Conservation (phyloP, 2,113 vertebrate genomes). For the Cephalophus harveyi region DNA sequence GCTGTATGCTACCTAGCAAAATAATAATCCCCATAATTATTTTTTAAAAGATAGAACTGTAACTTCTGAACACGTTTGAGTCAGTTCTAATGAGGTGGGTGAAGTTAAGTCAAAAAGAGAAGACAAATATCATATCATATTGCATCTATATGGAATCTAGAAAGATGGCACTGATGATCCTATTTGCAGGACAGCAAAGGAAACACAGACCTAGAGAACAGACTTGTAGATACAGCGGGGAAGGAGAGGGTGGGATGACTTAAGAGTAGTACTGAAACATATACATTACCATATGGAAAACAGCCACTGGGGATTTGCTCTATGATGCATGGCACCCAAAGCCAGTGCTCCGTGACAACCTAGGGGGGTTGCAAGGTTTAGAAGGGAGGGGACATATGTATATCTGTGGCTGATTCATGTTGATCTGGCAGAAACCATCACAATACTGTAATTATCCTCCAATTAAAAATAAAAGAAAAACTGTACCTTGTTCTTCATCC, state of each 20-base stretch:
- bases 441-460: neutral
- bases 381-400: neutral
- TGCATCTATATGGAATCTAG: neutral
- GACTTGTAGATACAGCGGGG: neutral
- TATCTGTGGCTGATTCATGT: neutral
- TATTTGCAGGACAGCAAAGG: neutral
- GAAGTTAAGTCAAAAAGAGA: neutral
- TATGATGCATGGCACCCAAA: neutral
- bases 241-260: neutral
- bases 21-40: neutral
- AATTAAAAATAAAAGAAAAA: neutral
- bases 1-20: neutral
- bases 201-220: neutral
- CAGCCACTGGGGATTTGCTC: neutral
- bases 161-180: neutral
- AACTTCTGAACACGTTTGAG: neutral
- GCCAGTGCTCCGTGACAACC: neutral
- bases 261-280: neutral
- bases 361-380: neutral
- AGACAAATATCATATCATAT: neutral
- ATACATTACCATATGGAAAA: neutral
- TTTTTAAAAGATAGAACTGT: neutral
- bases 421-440: neutral
- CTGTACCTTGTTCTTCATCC: neutral
- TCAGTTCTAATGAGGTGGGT: neutral